Evolutionary conservation across 2,113 vertebrate species (phyloP), one percentile per base, ranked within the genome.

Genomic region (Salvelinus sp.): DNA sequence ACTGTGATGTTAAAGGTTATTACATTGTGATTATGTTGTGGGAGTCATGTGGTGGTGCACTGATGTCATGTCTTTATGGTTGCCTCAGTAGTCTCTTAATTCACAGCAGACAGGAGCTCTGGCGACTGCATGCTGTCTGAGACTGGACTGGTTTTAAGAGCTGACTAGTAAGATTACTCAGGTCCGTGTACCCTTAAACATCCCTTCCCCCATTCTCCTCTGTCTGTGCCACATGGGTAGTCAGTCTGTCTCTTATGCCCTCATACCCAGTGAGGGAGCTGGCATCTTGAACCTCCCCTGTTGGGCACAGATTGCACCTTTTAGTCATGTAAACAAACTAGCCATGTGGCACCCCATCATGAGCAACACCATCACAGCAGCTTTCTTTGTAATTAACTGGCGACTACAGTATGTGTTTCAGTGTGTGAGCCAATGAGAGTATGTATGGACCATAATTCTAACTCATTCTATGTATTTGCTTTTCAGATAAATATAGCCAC

Each of bases 401-500:
- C 87, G 80, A 16, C 23, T 9, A 64, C 57, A 62, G 6, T 58
- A n/a, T 6, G 64, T 48, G 38, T 65, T 69, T 74, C 33, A 25
- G 65, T 58, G 3, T 73, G 50, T n/a, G 4, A 79, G 79, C 76
- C 76, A 78, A 75, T 74, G 66, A 82, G 14, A 85, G 74, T 62
- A 9, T 22, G 1, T 62, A 22, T n/a, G 18, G 58, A 62, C 6
- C 18, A 7, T 62, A 2, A 22, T 62, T 22, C n/a, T 62, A 22
- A 22, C 3, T 62, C 58, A 62, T n/a, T 62, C 58, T 5, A 62
- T 62, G 9, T 62, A 22, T 91, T 82, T 91, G 79, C 82, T 76
- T 92, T 92, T 66, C 92, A 99, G 98, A 98, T 89, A 95, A 95
- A 79, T 98, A 95, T 79, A 91, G 92, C 90, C 99, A 95, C 70